A percentile compares a stretch with the other conserved stretches of the same genome.
Conservation (phyloP, 1,140 invertebrate species). For the Hycleus phaleratus region DNA sequence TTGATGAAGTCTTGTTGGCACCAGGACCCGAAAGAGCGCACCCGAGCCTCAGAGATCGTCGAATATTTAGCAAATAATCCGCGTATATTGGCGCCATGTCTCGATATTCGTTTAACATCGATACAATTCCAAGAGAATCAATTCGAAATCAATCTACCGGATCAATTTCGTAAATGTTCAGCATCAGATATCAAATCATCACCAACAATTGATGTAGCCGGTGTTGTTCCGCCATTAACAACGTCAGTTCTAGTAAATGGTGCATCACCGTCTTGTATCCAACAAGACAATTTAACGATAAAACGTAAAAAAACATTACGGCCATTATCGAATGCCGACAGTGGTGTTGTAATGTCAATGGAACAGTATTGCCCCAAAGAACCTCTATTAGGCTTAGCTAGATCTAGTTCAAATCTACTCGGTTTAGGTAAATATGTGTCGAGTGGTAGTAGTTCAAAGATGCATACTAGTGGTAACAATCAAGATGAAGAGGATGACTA, state of each 20-base stretch:
- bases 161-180: slow-evolving; percentile 41
- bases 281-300: neutral
- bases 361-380: slow-evolving; percentile 34
- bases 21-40: slow-evolving; percentile 58
- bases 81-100: slow-evolving; percentile 66
- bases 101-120: slow-evolving; percentile 67
- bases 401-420: slow-evolving; percentile 24
- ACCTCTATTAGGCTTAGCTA: slow-evolving; percentile 28
- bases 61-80: slow-evolving; percentile 71
- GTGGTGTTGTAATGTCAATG: slow-evolving; percentile 30
- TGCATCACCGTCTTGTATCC: too few relatives aligned
- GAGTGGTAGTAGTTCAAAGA: slow-evolving; percentile 11
- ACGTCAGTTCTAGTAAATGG: too few relatives aligned
- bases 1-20: slow-evolving; percentile 74
- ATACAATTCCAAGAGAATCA: slow-evolving; percentile 59
- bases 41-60: slow-evolving; percentile 67
- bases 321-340: slow-evolving; percentile 16
- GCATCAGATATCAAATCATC: slow-evolving; percentile 1
- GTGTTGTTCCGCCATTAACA: neutral
- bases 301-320: neutral
- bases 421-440: slow-evolving; percentile 27
- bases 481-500: slow-evolving; percentile 21
- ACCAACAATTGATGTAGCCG: neutral
- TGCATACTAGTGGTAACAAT: slow-evolving; percentile 14
- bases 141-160: slow-evolving; percentile 42